Evolutionary conservation across 2,113 vertebrate genomes (phyloP), one percentile per base, ranked within the genome.

Genomic region (Anolis sagrei): DNA sequence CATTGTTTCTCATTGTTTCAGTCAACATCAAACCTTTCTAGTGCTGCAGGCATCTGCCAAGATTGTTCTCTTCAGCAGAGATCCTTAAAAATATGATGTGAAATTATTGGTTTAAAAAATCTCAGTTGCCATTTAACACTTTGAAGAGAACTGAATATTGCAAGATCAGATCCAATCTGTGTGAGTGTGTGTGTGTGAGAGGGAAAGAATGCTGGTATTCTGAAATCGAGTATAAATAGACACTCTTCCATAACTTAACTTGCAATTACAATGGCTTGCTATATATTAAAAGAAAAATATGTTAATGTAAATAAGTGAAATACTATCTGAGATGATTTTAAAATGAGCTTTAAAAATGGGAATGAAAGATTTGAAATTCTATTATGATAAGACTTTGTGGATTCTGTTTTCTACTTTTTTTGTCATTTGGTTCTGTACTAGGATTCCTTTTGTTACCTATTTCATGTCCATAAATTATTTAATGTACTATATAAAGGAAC

Each of bases 401-500:
- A 82, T 85, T 92, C 89, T 91, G 93, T 83, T 93, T 95, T 96
- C 89, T 94, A 44, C 92, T 44, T 91, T 92, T 91, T 91, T 93
- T 84, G 87, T 91, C 94, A 90, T 94, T 95, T 95, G 93, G 94
- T 93, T 96, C 92, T 92, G 90, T 89, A 93, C 92, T 95, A 95
- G 94, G 90, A 91, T 94, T 90, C 39, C 16, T 95, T 95, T 94
- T 93, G 95, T 96, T 96, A 95, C 94, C 94, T 95, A 95, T 95
- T 93, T 95, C 93, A 94, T 88, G 89, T 94, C 95, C 92, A 95
- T 97, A 96, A 96, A 93, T 97, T 97, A 97, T 97, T 97, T 96
- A 96, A 96, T 95, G 95, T 96, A 92, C 95, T 96, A 94, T 96
- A 97, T 95, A 97, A 96, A 96, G 89, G 93, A 96, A 92, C 93